Percentiles rank a stretch among this genome's conserved stretches.
These are phyloP conservation scores for Scopus umbretta DNA, from an alignment of 2,113 vertebrate species.

Conservation along the genomic window DNA sequence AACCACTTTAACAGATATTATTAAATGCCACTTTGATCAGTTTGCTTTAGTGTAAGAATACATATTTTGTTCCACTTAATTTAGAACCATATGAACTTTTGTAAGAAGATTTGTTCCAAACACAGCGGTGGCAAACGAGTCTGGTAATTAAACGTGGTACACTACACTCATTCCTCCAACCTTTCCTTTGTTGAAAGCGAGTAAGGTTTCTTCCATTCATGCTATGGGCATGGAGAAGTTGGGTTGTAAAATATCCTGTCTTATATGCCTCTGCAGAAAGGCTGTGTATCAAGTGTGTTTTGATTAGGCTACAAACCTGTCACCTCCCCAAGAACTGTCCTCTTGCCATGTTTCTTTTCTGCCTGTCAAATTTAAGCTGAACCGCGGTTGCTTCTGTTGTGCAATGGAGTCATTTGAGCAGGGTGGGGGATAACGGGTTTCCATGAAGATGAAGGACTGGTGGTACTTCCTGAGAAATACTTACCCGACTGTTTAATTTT, in stretches of 20 bases:
- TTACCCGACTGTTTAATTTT: background rate
- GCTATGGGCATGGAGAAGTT: background rate
- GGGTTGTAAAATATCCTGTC: background rate
- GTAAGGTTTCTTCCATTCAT: background rate
- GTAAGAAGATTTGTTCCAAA: background rate
- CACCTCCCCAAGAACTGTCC: background rate
- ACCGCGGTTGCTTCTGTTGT: background rate
- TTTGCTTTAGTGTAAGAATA: constrained; percentile 38
- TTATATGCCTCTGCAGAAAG: background rate
- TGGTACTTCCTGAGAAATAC: background rate
- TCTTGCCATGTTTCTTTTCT: background rate
- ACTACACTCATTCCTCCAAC: background rate
- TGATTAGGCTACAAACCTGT: background rate
- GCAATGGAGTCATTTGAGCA: background rate
- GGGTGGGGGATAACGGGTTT: background rate
- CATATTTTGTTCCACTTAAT: background rate
- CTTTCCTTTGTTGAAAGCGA: background rate
- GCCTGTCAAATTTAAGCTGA: background rate
- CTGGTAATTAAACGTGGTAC: background rate
- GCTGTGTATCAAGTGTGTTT: background rate
- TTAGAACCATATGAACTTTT: background rate
- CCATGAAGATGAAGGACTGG: background rate
- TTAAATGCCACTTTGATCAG: constrained; percentile 48
- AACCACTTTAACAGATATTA: constrained; percentile 47
- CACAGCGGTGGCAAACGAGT: background rate